Evolutionary conservation across 37 sponge, comb jelly and placozoan species (phyloP), one percentile per base, ranked within the genome.

Genomic region (Oopsacas minuta): DNA sequence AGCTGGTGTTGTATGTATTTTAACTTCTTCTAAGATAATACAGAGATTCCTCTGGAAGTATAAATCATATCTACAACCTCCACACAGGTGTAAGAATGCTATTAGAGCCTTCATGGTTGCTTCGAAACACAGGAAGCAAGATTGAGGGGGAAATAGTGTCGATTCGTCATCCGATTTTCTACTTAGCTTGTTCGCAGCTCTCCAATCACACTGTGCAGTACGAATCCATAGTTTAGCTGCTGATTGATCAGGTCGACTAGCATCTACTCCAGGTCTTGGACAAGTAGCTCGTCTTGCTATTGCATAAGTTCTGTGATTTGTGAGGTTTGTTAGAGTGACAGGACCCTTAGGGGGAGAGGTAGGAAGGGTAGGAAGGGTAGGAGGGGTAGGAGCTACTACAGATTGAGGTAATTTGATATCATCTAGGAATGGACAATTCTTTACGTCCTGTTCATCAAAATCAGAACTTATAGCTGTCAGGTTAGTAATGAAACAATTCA

Each of bases 141-240:
- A 61, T 12, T 61, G 75, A 10, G 75, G 75, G 75, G 75, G 75
- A 61, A 61, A 61, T 61, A 61, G 1, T 25, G 75, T 61, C 5
- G 17, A 20, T 12, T 61, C 75, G 32, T 61, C 75, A 34, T 25
- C 22, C 30, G 75, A 61, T 34, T 61, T 61, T 34, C 28, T 61
- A 34, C 75, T 61, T n/a, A 61, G 75, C 22, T n/a, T 10, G 28
- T 3, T 61, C 32, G 75, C 75, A 61, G 75, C 22, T 61, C 75
- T 61, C 75, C 20, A n/a, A 61, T 61, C 75, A 34, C 75, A 61
- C 75, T 61, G 75, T 32, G 75, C 75, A 20, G 75, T 61, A 5
- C 28, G 22, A 3, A 61, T 61, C 75, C 75, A 61, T 10, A 61
- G 75, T 34, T 61, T 61, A 12, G 75, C 75, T 3, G 75, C 75